phyloP scores from a whole-genome alignment of 2,113 vertebrate species.

The Sebastes fasciatus region DNA sequence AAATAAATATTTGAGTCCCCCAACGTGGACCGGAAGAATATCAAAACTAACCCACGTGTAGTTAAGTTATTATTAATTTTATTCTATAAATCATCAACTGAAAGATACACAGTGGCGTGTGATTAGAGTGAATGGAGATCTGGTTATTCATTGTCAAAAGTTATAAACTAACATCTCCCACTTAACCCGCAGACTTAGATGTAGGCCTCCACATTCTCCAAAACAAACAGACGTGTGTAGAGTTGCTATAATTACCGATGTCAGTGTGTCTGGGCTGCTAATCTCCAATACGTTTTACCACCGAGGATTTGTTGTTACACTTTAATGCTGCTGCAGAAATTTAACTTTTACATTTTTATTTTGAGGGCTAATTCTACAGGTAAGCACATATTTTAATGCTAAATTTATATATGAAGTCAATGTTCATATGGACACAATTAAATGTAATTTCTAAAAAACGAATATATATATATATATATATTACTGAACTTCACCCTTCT shows the following conservation, averaged over 20 bases:
- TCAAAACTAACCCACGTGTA: constrained; percentile 92
- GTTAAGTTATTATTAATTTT: constrained; percentile 95
- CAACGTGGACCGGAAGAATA: constrained; percentile 57
- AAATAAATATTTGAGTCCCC: constrained; percentile 57
- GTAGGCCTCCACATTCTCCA: constrained; percentile 80
- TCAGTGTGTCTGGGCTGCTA: constrained; percentile 51
- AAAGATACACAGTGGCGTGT: constrained; percentile 94
- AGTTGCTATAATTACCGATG: constrained; percentile 74
- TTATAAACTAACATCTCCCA: constrained; percentile 88
- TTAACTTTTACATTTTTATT: background rate
- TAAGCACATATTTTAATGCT: background rate
- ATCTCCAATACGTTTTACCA: constrained; percentile 37
- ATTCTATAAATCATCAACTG: constrained; percentile 99
- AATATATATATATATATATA: background rate
- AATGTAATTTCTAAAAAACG: background rate
- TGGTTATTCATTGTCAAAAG: constrained; percentile 95
- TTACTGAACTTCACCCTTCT: background rate
- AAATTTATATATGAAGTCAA: background rate
- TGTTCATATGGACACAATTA: background rate
- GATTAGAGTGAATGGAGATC: constrained; percentile 91
- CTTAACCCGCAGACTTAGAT: constrained; percentile 79
- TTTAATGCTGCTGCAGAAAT: background rate
- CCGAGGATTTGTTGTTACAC: background rate
- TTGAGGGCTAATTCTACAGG: background rate
- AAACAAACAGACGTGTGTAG: constrained; percentile 82